Base-by-base conservation (phyloP, 2,888 invertebrate species). In the Pyralis farinalis region DNA sequence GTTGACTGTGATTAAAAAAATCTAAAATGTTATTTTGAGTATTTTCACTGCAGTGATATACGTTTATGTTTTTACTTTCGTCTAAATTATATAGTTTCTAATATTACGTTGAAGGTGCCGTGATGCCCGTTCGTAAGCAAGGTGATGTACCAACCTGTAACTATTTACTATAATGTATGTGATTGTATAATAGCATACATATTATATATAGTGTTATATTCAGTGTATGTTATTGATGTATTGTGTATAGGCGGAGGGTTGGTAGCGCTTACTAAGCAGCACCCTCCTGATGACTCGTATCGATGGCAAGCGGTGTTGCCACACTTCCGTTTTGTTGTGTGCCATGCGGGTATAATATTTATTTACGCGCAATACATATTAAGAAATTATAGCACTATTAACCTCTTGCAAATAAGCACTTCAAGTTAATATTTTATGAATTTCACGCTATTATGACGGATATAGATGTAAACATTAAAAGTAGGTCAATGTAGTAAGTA, bases 111-210 rank as follows among this genome's bases (percentile, higher is more conserved):
- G 87, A 86, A 86, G 86, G 85, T 79, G 77, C 78, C 87, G 88
- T 85, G 86, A 93, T 93, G 93, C 93, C 93, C 81, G 93, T 93
- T 82, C 92, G 93, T 82, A 93, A 93, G 90, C 93, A 93, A 93
- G 93, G 93, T 93, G 84, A 91, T 85, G 82, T 72, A 64, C 40
- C 5, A n/a, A 22, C 25, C 1, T 20, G 8, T 34, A 3, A 7
- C 10, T 3, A 16, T 16, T 3, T 6, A 25, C 8, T 12, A 10
- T 6, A 9, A 33, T n/a, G 7, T 33, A 33, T n/a, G 7, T 33
- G 3, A 16, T 33, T 12, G 16, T 10, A 32, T 31, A 7, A 7
- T 8, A 16, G n/a, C n/a, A 12, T 35, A 12, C 6, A 0, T n/a
- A n/a, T 25, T 25, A 4, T 35, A 11, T 7, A 8, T 25, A 25